Base-by-base conservation (phyloP, 2,888 invertebrate genomes). In the Amphipyra berbera region DNA sequence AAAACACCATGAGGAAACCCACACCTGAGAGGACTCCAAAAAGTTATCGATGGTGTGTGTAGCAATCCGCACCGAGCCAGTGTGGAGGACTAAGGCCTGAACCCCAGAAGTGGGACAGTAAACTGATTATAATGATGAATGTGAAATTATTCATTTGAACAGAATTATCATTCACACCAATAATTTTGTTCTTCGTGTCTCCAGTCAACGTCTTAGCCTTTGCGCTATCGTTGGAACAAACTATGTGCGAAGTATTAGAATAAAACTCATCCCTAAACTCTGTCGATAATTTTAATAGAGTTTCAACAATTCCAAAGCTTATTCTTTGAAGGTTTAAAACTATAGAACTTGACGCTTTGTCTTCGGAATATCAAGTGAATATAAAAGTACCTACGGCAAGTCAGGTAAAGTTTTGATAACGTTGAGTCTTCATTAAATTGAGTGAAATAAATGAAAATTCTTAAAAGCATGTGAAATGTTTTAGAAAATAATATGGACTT, bases 281-380 rank as follows among this genome's bases (percentile, higher is more conserved):
- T 58, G 55, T 38, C 40, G 53, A 57, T 65, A 58, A 76, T 72
- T 76, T 65, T 41, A 79, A 76, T 68, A 59, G 37, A 68, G 61
- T 63, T 65, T 69, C 33, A 41, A 62, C 62, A 48, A 58, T 78
- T 79, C 46, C 27, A 56, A 60, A 79, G 52, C 61, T 58, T 76
- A 67, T 76, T 79, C 79, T 67, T 62, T 53, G 61, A 67, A 67
- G 61, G 50, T 61, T 78, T 78, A 61, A 63, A 78, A 76, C 72
- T 76, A 70, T 75, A 57, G 58, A 76, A 76, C 67, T 76, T 67
- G 40, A 58, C 45, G 73, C 79, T 79, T 76, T 68, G 68, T 79
- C 79, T 72, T 65, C 60, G 38, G 73, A 79, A 79, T 79, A 75
- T 75, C 56, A 76, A 76, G 42, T 59, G 57, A 79, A 71, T 62